Evolutionary conservation across 2,797 vertebrate species (phyloP), one percentile per base, ranked within the genome.

Genomic region (Trachurus trachurus): DNA sequence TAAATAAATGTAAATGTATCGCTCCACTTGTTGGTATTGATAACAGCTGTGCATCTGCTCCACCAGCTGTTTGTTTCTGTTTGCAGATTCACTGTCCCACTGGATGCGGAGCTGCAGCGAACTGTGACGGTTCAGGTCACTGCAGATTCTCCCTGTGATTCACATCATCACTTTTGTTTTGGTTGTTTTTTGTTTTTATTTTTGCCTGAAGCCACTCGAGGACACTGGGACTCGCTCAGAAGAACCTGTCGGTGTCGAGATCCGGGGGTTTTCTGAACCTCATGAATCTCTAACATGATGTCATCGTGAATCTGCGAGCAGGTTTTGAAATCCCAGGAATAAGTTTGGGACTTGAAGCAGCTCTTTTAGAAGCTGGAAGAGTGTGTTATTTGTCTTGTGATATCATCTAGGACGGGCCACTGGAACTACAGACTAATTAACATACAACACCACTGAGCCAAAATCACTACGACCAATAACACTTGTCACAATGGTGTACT

Each of bases 51-150:
- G 44, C 76, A 66, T 64, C 69, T 61, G 57, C 50, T 66, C 45
- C 1, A 45, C 62, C 81, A 58, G 49, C 60, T 50, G 65, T 47
- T 69, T 56, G 26, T 26, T 26, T 26, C 26, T 26, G 26, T 40
- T 9, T 15, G 68, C 53, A 59, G 26, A 52, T 52, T 49, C 31
- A 10, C 62, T 9, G 70, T 71, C 67, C 59, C 61, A 19, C 56
- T 21, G 49, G 56, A 74, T 50, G 34, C 68, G 57, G 26, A 76
- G 68, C 42, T 0, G 66, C 84, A 40, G 54, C 72, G 82, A 84
- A 64, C 76, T 66, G 66, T 53, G 9, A 65, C 17, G 54, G 54
- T 68, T 71, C 64, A 40, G 79, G 79, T 79, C 42, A 16, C 72
- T 60, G 63, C 62, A 70, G 65, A 74, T 70, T 80, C 78, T 61